phyloP scores from a whole-genome alignment of 2,113 vertebrate species.

The Chaetodon auriga region DNA sequence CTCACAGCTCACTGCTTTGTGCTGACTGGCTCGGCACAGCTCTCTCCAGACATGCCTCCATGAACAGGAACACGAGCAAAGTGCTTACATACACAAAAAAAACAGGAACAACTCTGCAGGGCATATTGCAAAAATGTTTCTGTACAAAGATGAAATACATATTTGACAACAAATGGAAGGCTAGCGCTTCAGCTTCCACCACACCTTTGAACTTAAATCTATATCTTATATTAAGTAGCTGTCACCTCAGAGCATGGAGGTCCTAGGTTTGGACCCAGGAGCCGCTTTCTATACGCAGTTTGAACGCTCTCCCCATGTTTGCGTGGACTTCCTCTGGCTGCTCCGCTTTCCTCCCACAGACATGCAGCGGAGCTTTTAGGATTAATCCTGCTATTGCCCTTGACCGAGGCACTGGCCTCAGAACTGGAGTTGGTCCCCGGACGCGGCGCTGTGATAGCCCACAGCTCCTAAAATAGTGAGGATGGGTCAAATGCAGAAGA shows the following conservation, averaged over 20 bases:
- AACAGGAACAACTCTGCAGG: slow-evolving; percentile 50
- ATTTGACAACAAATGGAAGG: slow-evolving; percentile 17
- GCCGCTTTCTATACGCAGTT: slow-evolving; percentile 69
- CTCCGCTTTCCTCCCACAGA: slow-evolving; percentile 67
- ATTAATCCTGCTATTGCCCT: slow-evolving; percentile 64
- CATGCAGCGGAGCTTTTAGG: slow-evolving; percentile 63
- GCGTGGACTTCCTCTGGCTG: slow-evolving; percentile 64
- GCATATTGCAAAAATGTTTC: slow-evolving; percentile 28
- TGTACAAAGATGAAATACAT: slow-evolving; percentile 20
- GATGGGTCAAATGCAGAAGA: slow-evolving; percentile 20
- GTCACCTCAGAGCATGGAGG: slow-evolving; percentile 75
- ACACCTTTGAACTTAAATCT: slow-evolving; percentile 3
- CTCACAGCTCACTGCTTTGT: slow-evolving; percentile 73
- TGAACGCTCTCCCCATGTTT: slow-evolving; percentile 77
- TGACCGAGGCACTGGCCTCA: slow-evolving; percentile 53
- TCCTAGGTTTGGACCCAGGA: slow-evolving; percentile 61
- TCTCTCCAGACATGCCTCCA: slow-evolving; percentile 66
- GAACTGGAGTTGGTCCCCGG: slow-evolving; percentile 74
- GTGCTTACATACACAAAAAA: slow-evolving; percentile 71
- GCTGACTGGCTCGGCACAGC: slow-evolving; percentile 70
- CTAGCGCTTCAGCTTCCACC: background rate
- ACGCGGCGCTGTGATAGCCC: slow-evolving; percentile 75
- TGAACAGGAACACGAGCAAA: slow-evolving; percentile 70
- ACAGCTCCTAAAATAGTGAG: slow-evolving; percentile 71
- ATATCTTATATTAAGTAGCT: slow-evolving; percentile 7